phyloP scores from a whole-genome alignment of 2,797 vertebrate genomes.

The Morelia viridis region DNA sequence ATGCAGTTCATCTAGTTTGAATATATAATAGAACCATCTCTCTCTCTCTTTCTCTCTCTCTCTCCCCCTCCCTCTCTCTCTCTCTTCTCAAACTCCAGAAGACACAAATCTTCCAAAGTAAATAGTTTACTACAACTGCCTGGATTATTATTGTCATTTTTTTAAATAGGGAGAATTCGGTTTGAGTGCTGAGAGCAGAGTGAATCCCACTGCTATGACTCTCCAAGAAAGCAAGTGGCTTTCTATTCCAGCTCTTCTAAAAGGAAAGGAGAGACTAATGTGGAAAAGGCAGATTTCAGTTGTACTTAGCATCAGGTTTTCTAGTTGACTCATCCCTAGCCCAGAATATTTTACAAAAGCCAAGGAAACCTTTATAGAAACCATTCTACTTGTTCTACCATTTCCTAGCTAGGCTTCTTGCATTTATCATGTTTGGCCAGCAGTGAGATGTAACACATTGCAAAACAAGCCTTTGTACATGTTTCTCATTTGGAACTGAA shows the following conservation, averaged over 20 bases:
- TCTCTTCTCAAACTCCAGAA: slow-evolving; percentile 30
- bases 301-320: not conserved
- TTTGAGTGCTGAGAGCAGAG: not conserved
- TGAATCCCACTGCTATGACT: not conserved
- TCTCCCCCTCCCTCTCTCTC: not conserved
- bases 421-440: not conserved
- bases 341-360: not conserved
- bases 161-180: not conserved
- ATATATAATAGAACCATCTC: not conserved
- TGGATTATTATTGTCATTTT: not conserved
- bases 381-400: not conserved
- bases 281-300: not conserved
- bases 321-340: no score
- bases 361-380: not conserved
- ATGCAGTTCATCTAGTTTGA: not conserved
- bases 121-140: slow-evolving; percentile 13
- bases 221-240: not conserved
- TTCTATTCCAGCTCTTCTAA: not conserved
- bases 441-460: not conserved
- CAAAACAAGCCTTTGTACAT: not conserved
- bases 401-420: not conserved
- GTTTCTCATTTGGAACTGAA: not conserved
- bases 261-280: not conserved
- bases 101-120: slow-evolving; percentile 1
- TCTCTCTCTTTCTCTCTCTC: not conserved